Conservation (phyloP, 2,888 invertebrate genomes). For the Tenodera sinensis region DNA sequence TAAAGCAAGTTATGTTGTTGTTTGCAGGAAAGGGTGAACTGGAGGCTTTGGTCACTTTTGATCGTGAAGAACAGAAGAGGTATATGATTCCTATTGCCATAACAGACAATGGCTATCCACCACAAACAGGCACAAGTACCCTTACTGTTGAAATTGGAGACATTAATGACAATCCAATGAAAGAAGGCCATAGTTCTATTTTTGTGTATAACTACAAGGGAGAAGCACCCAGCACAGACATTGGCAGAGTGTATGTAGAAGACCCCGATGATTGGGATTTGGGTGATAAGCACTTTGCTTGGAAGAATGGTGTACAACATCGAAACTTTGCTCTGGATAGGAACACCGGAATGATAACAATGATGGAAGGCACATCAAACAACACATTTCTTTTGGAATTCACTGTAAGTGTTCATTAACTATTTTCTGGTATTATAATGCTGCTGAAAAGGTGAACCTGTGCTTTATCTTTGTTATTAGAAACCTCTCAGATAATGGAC, state of each 20-base stretch:
- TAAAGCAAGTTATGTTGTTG: not conserved
- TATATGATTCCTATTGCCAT: conserved; percentile 87
- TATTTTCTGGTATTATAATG: no score
- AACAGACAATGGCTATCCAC: conserved; percentile 75
- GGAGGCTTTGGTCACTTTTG: conserved; percentile 70
- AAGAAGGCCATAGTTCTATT: conserved; percentile 81
- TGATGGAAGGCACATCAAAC: conserved; percentile 70
- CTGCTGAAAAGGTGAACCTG: no score
- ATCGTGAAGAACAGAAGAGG: conserved; percentile 82
- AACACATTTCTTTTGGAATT: conserved; percentile 75
- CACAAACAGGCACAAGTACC: conserved; percentile 73
- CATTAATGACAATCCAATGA: conserved; percentile 88
- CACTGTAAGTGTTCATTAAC: conserved; percentile 48
- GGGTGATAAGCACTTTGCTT: conserved; percentile 82
- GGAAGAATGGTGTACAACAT: conserved; percentile 52
- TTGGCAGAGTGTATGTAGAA: conserved; percentile 89
- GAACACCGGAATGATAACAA: conserved; percentile 82
- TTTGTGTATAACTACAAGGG: conserved; percentile 94
- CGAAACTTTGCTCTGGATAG: conserved; percentile 70
- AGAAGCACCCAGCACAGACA: conserved; percentile 72
- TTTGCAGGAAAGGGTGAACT: conserved; percentile 55
- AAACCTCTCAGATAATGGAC: no score
- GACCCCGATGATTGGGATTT: conserved; percentile 98
- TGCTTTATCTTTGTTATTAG: no score
- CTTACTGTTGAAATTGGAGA: conserved; percentile 91